Base-by-base conservation (phyloP, 2,797 vertebrate species). In the Morus bassanus region DNA sequence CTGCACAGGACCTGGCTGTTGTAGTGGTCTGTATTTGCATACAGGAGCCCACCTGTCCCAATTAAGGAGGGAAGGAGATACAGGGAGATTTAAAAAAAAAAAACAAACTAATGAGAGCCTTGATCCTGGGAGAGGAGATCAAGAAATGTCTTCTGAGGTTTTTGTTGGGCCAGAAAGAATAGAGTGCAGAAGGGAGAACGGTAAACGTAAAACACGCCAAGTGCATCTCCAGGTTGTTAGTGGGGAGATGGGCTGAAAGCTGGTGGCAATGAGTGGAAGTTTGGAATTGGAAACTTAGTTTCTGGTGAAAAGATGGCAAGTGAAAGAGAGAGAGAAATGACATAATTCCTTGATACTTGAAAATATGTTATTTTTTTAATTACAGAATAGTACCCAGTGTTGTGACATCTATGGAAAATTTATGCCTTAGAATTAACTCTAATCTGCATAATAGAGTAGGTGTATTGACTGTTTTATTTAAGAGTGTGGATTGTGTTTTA, bases 401-500 rank as follows among this genome's bases (percentile, higher is more conserved):
- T 92, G 90, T 91, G 84, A 86, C 90, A 94, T 91, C 65, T 70
- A 7, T 83, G 74, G 79, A 60, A 88, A 87, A 94, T 89, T 53
- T 84, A 89, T 91, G 88, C 83, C 78, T 91, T 93, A 94, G 91
- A 96, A 93, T 92, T 96, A 94, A 83, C 96, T 97, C 90, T 97
- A 92, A 96, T 97, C 75, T 97, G 89, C 93, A 86, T 97, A 97
- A 95, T 87, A 95, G 90, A 96, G 92, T 95, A 94, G 93, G 84
- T 73, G 75, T 94, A 91, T 83, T 94, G 95, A 95, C 94, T 93
- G 64, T 96, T 98, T 97, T 94, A 96, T 93, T 95, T 97, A 92
- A 95, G 93, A 96, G 82, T 53, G 74, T 78, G 73, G 79, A 95
- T 53, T 77, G 64, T 96, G 89, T 97, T 96, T 92, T 92, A 95